Conservation (phyloP, 2,113 vertebrate genomes). For the Uria aalge region DNA sequence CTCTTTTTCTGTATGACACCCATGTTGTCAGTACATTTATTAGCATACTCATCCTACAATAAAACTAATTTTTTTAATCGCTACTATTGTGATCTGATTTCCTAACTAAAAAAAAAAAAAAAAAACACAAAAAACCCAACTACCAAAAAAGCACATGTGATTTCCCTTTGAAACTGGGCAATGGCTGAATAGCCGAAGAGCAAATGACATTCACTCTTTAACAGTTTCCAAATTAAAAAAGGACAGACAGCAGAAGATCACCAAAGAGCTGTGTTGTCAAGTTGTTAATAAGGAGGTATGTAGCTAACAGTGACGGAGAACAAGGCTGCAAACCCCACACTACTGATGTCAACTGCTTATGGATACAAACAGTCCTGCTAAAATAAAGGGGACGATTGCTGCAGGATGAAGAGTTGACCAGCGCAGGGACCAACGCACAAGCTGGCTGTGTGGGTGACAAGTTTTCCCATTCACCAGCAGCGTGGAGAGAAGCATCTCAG, state of each 20-base stretch:
- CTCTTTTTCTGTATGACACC: neutral
- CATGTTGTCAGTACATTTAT: neutral
- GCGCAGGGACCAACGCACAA: neutral
- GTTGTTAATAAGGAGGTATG: neutral
- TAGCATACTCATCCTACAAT: neutral
- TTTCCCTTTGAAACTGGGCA: neutral
- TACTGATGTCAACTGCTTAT: neutral
- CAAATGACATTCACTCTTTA: neutral
- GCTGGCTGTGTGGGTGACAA: neutral
- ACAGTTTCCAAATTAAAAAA: neutral
- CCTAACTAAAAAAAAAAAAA: neutral
- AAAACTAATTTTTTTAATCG: neutral
- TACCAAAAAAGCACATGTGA: neutral
- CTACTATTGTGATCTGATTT: neutral
- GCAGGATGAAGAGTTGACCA: neutral
- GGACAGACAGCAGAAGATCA: neutral
- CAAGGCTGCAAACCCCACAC: neutral
- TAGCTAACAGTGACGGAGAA: neutral
- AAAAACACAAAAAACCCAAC: neutral
- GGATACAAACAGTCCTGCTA: neutral
- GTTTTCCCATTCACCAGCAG: neutral
- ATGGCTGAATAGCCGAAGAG: neutral
- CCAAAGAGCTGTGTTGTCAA: neutral
- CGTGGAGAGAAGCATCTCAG: neutral
- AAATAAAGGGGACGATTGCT: neutral